Evolutionary conservation across 2,113 vertebrate genomes (phyloP).

Genomic region (Psophia crepitans): DNA sequence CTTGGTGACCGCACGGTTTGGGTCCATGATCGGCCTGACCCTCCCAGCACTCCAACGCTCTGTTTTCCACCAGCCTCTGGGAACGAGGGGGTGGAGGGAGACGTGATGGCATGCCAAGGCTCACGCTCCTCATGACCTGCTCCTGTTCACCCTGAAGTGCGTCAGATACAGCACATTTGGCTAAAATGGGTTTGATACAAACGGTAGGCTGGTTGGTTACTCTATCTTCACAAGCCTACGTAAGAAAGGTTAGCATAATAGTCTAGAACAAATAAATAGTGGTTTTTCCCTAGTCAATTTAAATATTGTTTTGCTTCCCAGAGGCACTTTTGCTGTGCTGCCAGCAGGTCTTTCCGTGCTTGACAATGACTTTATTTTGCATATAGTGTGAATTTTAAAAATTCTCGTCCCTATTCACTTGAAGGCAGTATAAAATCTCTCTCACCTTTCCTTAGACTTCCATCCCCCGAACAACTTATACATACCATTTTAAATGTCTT

Average conservation of each 20-base stretch:
- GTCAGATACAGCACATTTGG: fast-evolving
- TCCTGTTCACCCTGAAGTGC: not conserved
- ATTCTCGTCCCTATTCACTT: not conserved
- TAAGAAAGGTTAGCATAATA: not conserved
- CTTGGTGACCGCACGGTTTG: fast-evolving
- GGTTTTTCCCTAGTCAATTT: not conserved
- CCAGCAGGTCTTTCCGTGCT: not conserved
- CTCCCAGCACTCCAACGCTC: not conserved
- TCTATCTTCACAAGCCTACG: not conserved
- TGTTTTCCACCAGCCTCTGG: not conserved
- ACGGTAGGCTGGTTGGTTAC: not conserved
- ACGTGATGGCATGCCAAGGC: not conserved
- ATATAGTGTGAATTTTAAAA: not conserved
- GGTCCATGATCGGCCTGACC: fast-evolving
- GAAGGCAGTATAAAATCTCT: not conserved
- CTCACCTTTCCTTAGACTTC: not conserved
- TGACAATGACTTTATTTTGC: not conserved
- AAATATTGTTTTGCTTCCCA: conserved; percentile 8
- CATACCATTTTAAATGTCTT: not conserved
- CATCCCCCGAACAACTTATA: not conserved
- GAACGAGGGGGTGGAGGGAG: not conserved
- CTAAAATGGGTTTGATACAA: not conserved
- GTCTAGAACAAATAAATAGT: not conserved
- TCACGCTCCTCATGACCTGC: not conserved
- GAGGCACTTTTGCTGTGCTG: not conserved